Percentiles rank a stretch among this genome's conserved stretches.
Evolutionary conservation across 2,888 invertebrate genomes (phyloP).

Genomic region (Tipula vernalis): DNA sequence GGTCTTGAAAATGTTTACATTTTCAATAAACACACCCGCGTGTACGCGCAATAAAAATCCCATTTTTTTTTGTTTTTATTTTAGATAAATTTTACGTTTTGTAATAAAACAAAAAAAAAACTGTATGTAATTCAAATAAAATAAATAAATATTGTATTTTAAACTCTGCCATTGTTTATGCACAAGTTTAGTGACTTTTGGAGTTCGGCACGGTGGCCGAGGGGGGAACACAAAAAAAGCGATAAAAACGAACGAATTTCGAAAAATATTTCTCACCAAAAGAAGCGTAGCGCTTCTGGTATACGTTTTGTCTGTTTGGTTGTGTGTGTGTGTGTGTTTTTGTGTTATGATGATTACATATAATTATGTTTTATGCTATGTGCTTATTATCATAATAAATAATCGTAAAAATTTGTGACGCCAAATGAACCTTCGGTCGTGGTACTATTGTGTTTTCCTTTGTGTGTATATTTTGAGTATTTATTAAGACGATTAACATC

Average conservation of each 20-base stretch:
- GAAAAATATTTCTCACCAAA: background rate
- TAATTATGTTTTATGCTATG: background rate
- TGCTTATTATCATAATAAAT: background rate
- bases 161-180: background rate
- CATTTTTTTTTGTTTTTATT: background rate
- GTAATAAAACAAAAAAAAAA: background rate
- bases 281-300: background rate
- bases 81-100: background rate
- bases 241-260: background rate
- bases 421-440: background rate
- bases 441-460: background rate
- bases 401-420: background rate
- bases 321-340: background rate
- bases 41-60: background rate
- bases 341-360: background rate
- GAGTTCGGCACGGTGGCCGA: background rate
- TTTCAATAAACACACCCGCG: background rate
- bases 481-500: background rate
- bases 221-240: background rate
- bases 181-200: background rate
- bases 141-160: background rate
- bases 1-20: background rate
- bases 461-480: background rate
- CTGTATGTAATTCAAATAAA: background rate
- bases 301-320: background rate